These are phyloP conservation scores for Prietella phreatophila DNA, from an alignment of 2,113 vertebrate genomes.

Conservation along the genomic window DNA sequence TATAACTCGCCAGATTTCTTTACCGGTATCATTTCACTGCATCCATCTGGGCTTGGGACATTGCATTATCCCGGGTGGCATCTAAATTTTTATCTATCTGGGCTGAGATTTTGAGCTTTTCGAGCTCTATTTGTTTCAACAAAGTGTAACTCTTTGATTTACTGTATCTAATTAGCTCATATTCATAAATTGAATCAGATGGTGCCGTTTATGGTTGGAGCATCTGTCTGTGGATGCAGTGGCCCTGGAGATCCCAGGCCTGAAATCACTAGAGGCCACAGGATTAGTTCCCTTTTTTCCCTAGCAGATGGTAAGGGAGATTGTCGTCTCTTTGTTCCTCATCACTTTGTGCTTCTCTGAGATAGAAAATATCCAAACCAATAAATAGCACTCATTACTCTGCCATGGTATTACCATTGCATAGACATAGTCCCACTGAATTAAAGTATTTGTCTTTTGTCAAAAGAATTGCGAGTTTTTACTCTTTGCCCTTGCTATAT, in stretches of 20 bases:
- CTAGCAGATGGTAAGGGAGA: conserved; percentile 46
- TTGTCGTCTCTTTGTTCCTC: conserved; percentile 8
- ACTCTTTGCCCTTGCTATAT: not conserved
- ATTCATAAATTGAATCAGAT: conserved; percentile 47
- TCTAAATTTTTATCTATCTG: not conserved
- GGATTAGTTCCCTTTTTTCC: conserved; percentile 32
- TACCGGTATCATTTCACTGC: conserved; percentile 23
- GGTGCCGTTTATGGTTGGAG: conserved; percentile 40
- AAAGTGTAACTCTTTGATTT: conserved; percentile 35
- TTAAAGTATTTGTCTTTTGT: not conserved
- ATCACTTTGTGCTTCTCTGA: conserved; percentile 13
- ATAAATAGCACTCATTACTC: conserved; percentile 23
- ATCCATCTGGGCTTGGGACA: conserved; percentile 33
- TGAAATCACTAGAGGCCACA: conserved; percentile 27
- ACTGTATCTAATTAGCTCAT: conserved; percentile 45
- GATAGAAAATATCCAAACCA: conserved; percentile 2
- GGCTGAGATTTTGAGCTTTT: conserved; percentile 5
- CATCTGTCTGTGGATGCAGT: conserved; percentile 36
- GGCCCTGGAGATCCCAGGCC: conserved; percentile 36
- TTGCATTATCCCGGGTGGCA: not conserved
- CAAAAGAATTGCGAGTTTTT: not conserved
- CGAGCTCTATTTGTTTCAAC: conserved; percentile 27
- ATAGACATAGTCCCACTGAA: not conserved
- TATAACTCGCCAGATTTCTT: conserved; percentile 17
- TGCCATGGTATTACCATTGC: not conserved